phyloP scores from a whole-genome alignment of 2,113 vertebrate genomes.

The Carettochelys insculpta region DNA sequence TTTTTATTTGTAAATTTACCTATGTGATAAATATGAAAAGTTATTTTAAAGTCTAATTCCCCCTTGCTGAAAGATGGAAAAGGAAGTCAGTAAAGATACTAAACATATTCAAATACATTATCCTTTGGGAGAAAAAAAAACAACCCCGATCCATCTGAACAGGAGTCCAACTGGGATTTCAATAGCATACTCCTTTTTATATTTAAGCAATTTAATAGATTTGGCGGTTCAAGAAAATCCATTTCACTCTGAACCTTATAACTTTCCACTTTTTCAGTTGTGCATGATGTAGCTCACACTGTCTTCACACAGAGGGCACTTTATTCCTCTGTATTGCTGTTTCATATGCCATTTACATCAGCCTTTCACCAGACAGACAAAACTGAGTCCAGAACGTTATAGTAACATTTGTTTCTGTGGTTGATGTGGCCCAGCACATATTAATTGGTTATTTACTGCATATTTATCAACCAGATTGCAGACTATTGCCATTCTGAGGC shows the following conservation, averaged over 20 bases:
- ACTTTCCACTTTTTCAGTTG: background rate
- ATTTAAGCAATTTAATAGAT: constrained; percentile 29
- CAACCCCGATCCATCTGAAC: background rate
- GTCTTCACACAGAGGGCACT: constrained; percentile 67
- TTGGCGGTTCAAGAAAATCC: constrained; percentile 11
- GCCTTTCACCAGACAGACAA: constrained; percentile 53
- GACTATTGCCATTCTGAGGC: constrained; percentile 54
- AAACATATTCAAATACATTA: background rate
- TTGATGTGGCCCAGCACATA: constrained; percentile 69
- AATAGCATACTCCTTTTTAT: background rate
- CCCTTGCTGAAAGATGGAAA: background rate
- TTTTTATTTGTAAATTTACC: background rate
- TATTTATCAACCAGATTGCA: constrained; percentile 75
- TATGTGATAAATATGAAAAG: background rate
- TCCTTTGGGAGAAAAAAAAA: background rate
- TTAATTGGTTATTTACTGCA: constrained; percentile 75
- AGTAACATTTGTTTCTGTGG: constrained; percentile 71
- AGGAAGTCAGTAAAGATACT: background rate
- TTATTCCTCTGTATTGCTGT: constrained; percentile 30
- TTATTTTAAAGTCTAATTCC: background rate
- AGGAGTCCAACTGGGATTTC: background rate
- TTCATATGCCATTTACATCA: background rate
- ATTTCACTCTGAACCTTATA: background rate
- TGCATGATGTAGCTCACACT: background rate
- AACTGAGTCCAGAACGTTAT: constrained; percentile 69